phyloP scores from a whole-genome alignment of 2,113 vertebrate genomes.

The Xyliphius kryptos region DNA sequence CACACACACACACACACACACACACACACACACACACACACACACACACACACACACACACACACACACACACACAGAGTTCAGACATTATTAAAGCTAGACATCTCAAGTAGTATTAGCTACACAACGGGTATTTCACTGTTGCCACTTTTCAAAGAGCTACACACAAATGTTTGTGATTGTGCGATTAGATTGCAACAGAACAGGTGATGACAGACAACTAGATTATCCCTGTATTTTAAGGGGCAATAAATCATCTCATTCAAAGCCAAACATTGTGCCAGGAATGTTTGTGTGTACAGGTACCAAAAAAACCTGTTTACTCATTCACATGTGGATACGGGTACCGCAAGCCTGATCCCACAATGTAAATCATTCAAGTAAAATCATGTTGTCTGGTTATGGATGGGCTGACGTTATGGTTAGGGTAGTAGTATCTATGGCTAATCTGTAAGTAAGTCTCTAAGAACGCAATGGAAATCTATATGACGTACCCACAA shows the following conservation, averaged over 20 bases:
- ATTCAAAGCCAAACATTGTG: constrained; percentile 53
- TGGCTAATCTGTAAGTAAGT: too few relatives aligned
- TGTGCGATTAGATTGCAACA: constrained; percentile 50
- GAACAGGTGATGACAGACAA: constrained; percentile 49
- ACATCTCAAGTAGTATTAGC: constrained; percentile 46
- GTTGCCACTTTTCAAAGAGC: constrained; percentile 4
- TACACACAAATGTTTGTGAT: constrained; percentile 1
- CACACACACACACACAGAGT: constrained; percentile 10
- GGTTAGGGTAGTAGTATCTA: too few relatives aligned
- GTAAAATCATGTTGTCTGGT: too few relatives aligned
- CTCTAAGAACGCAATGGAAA: too few relatives aligned
- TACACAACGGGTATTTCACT: constrained; percentile 17
- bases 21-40: neutral
- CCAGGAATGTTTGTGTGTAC: constrained; percentile 3
- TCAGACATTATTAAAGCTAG: constrained; percentile 21
- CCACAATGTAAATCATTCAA: too few relatives aligned
- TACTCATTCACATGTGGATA: too few relatives aligned
- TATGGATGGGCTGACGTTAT: too few relatives aligned
- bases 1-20: neutral
- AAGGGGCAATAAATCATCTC: constrained; percentile 47
- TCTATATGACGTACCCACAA: too few relatives aligned
- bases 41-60: constrained; percentile 5
- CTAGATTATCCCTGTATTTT: constrained; percentile 59
- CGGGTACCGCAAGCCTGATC: too few relatives aligned
- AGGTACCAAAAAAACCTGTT: too few relatives aligned